A percentile compares a stretch with the other conserved stretches of the same genome.
phyloP scores from a whole-genome alignment of 2,888 invertebrate genomes.

The Drosophila meridiana region DNA sequence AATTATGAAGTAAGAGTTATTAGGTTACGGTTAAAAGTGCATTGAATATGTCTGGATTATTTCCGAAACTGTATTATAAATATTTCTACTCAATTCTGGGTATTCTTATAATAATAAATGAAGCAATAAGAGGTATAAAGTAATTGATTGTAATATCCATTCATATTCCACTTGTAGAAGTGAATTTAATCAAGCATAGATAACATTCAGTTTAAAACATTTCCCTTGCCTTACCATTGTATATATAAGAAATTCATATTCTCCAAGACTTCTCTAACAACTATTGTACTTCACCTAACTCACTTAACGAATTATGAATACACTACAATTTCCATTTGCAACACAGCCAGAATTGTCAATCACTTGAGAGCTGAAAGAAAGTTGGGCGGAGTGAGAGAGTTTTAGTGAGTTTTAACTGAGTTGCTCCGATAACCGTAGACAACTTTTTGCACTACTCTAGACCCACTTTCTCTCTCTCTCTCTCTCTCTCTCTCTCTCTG shows the following conservation, averaged over 20 bases:
- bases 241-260: background rate
- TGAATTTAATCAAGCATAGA: background rate
- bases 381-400: constrained; percentile 8
- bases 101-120: too few species aligned
- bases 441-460: constrained; percentile 36
- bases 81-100: too few species aligned
- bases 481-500: too few species aligned
- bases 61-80: too few species aligned
- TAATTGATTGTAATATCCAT: background rate
- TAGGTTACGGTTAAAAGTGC: too few species aligned
- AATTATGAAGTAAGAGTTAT: too few species aligned
- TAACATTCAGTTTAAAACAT: background rate
- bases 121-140: too few species aligned
- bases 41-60: too few species aligned
- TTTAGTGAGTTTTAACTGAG: constrained; percentile 54
- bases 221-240: background rate
- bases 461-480: background rate
- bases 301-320: constrained; percentile 22
- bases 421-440: constrained; percentile 40
- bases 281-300: background rate
- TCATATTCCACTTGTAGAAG: background rate
- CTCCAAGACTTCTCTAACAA: background rate
- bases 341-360: constrained; percentile 23
- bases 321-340: constrained; percentile 21
- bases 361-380: constrained; percentile 26